These are phyloP conservation scores for Synanthedon myopaeformis DNA, from an alignment of 2,888 invertebrate genomes.

Conservation along the genomic window DNA sequence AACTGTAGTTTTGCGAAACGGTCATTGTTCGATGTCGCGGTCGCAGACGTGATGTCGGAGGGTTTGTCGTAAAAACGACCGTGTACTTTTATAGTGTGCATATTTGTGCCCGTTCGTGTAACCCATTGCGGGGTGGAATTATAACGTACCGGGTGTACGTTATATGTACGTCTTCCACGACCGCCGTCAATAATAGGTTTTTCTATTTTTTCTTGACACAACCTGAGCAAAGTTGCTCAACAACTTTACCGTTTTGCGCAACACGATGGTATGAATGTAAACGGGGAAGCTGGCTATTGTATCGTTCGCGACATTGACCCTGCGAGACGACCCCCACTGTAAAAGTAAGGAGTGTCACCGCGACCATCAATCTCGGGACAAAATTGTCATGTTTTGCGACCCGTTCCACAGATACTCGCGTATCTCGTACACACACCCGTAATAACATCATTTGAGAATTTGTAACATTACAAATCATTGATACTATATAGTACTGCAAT, in stretches of 20 bases:
- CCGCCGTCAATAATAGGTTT: constrained; percentile 29
- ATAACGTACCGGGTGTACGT: constrained; percentile 36
- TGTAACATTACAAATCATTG: background rate
- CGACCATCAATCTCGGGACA: constrained; percentile 55
- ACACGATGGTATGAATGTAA: background rate
- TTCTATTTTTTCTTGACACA: constrained; percentile 18
- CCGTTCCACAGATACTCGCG: constrained; percentile 18
- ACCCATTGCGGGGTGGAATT: constrained; percentile 26
- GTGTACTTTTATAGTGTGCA: constrained; percentile 39
- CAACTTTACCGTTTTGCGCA: background rate
- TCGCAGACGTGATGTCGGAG: constrained; percentile 14
- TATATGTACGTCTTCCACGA: constrained; percentile 44
- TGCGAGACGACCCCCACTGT: constrained; percentile 35
- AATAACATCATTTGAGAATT: constrained; percentile 11
- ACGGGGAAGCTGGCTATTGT: background rate
- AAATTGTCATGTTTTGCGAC: constrained; percentile 53
- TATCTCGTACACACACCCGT: constrained; percentile 7
- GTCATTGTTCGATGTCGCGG: too few species aligned
- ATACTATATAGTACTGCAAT: too few species aligned
- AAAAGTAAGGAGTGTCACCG: constrained; percentile 54
- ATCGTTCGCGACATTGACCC: constrained; percentile 51
- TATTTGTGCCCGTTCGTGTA: constrained; percentile 3
- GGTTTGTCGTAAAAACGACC: constrained; percentile 47
- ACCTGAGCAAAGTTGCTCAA: too few species aligned
- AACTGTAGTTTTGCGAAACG: too few species aligned